Evolutionary conservation across 2,113 vertebrate genomes (phyloP).

Genomic region (Hydropotes inermis): DNA sequence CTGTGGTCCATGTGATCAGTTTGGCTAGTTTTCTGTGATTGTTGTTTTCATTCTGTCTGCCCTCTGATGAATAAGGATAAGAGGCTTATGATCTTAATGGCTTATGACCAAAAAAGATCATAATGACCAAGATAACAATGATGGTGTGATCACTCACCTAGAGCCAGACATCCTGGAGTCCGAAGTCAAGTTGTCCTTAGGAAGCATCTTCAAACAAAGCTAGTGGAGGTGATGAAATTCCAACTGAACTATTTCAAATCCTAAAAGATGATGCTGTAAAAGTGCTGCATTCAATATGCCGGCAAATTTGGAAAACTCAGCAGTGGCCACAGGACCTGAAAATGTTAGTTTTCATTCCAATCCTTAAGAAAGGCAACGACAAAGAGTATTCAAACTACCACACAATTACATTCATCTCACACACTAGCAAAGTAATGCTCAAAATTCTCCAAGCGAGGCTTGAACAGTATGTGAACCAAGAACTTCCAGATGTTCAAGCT

Average conservation of each 20-base stretch:
- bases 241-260: background rate
- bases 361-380: background rate
- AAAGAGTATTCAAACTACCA: background rate
- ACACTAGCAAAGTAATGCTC: background rate
- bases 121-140: background rate
- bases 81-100: background rate
- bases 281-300: background rate
- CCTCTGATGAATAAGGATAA: background rate
- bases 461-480: background rate
- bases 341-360: background rate
- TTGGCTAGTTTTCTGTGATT: background rate
- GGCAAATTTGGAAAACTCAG: background rate
- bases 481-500: background rate
- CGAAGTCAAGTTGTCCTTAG: background rate
- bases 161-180: background rate
- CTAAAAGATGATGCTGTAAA: background rate
- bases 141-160: background rate
- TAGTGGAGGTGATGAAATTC: background rate
- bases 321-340: background rate
- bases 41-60: background rate
- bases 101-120: background rate
- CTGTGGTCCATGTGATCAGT: background rate
- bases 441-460: background rate
- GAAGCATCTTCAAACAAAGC: background rate
- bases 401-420: background rate